phyloP scores from a whole-genome alignment of 2,113 vertebrate species.

The Poecile atricapillus region DNA sequence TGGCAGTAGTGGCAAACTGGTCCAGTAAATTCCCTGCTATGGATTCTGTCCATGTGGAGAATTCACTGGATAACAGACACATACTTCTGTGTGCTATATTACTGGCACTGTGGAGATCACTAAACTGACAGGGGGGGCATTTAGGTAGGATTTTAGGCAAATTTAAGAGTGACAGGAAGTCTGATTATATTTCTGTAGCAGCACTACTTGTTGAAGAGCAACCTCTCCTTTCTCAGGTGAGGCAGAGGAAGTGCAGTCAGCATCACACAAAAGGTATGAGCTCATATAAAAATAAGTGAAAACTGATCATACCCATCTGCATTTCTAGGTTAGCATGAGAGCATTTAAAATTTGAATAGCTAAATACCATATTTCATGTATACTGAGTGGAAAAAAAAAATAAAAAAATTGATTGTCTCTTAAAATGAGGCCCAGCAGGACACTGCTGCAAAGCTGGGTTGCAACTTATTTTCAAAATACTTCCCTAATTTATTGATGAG shows the following conservation, averaged over 20 bases:
- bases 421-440: not conserved
- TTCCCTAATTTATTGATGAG: not conserved
- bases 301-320: not conserved
- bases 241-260: not conserved
- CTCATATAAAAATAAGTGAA: not conserved
- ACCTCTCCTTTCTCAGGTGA: not conserved
- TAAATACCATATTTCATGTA: not conserved
- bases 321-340: not conserved
- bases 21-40: not conserved
- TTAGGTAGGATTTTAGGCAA: not conserved
- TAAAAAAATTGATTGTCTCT: not conserved
- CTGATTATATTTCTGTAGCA: not conserved
- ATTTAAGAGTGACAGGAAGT: not conserved
- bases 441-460: not conserved
- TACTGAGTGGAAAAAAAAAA: not conserved
- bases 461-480: not conserved
- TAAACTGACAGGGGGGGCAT: not conserved
- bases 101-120: not conserved
- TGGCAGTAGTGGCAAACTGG: not conserved
- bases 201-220: not conserved
- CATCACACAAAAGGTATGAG: not conserved
- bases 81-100: accelerated
- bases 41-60: not conserved
- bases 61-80: not conserved
- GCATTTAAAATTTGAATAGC: not conserved